Evolutionary conservation across 2,888 invertebrate species (phyloP).

Genomic region (Polia nebulosa): DNA sequence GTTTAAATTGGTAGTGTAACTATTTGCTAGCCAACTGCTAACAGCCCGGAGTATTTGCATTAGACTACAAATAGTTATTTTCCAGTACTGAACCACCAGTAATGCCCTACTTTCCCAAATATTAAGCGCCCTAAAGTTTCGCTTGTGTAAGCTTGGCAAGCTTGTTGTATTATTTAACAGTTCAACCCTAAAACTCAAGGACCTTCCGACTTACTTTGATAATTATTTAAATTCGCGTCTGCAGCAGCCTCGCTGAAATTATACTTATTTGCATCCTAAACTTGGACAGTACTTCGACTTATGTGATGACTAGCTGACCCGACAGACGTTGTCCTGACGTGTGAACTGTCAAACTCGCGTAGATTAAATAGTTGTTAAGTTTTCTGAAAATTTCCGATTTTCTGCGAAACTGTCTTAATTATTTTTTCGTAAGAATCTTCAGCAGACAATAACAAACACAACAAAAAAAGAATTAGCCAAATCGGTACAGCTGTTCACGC

Average conservation of each 20-base stretch:
- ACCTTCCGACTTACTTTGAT: slow-evolving; percentile 46
- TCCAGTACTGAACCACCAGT: slow-evolving; percentile 19
- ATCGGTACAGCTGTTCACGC: too few relatives aligned
- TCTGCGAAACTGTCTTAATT: too few relatives aligned
- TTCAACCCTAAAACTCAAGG: slow-evolving; percentile 53
- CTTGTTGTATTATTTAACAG: slow-evolving; percentile 64
- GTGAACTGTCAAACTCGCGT: too few relatives aligned
- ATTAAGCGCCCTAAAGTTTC: slow-evolving; percentile 38
- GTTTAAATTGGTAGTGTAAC: slow-evolving; percentile 23
- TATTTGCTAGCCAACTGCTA: slow-evolving; percentile 25
- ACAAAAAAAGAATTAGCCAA: too few relatives aligned
- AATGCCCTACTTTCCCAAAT: slow-evolving; percentile 29
- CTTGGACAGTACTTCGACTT: slow-evolving; percentile 39
- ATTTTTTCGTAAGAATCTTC: too few relatives aligned
- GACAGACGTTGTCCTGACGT: too few relatives aligned
- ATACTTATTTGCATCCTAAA: slow-evolving; percentile 59
- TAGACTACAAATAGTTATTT: slow-evolving; percentile 29
- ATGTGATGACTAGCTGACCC: too few relatives aligned
- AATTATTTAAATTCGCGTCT: slow-evolving; percentile 63
- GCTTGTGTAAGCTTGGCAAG: slow-evolving; percentile 27
- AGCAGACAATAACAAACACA: too few relatives aligned
- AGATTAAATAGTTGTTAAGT: too few relatives aligned
- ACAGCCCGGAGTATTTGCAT: slow-evolving; percentile 20
- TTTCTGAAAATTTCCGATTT: too few relatives aligned
- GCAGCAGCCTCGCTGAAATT: slow-evolving; percentile 47